A percentile compares a stretch with the other conserved stretches of the same genome.
These are phyloP conservation scores for Ibycter americanus DNA, from an alignment of 2,797 vertebrate species.

Conservation along the genomic window DNA sequence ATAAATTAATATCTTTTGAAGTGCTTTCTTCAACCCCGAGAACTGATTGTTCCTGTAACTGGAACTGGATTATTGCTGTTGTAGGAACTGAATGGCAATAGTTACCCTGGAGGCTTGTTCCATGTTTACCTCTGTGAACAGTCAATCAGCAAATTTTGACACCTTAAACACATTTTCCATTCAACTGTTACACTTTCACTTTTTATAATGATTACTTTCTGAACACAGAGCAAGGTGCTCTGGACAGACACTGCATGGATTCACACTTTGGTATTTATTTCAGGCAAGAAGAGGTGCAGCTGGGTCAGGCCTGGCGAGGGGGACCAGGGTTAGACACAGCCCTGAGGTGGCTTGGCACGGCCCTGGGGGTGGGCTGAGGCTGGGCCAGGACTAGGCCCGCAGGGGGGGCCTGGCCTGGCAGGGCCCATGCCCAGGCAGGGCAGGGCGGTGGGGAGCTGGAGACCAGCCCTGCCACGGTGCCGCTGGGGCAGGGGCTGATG, in stretches of 20 bases:
- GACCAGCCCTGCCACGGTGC: rapidly evolving
- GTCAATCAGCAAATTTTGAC: neutral
- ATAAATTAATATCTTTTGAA: slow-evolving; percentile 6
- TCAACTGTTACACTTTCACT: neutral
- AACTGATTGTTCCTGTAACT: neutral
- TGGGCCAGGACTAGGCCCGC: rapidly evolving
- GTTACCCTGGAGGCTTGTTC: neutral
- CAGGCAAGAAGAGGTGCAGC: neutral
- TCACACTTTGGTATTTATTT: neutral
- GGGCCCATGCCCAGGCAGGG: rapidly evolving
- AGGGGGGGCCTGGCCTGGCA: no score
- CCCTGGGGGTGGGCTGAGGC: neutral
- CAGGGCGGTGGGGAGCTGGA: neutral
- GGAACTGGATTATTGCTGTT: slow-evolving; percentile 13
- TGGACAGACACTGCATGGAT: neutral
- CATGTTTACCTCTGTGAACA: neutral
- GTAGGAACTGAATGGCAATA: neutral
- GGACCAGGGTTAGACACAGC: neutral
- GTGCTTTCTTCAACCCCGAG: neutral
- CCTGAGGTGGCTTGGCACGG: neutral
- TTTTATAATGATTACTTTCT: neutral
- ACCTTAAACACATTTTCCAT: neutral
- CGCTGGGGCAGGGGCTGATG: neutral
- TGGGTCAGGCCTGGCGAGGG: neutral
- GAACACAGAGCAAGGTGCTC: neutral